Base-by-base conservation (phyloP, 2,797 vertebrate species). In the Lithobates sylvaticus region DNA sequence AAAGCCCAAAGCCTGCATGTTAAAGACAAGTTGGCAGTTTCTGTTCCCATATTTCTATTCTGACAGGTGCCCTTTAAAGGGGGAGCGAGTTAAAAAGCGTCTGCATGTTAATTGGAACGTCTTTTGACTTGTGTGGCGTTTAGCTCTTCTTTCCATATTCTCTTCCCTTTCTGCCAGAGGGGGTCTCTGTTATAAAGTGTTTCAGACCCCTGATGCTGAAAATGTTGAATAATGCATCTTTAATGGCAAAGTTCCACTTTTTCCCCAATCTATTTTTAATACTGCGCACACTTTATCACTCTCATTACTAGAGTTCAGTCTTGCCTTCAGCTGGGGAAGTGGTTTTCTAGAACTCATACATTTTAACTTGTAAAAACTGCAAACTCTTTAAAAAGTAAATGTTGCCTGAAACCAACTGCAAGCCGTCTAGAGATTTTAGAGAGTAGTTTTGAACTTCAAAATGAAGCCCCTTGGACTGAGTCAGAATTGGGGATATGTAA, bases 261-360 rank as follows among this genome's bases (percentile, higher is more conserved):
- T 32, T 23, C 75, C 75, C 54, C 50, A 3, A 42, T 78, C 21
- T 78, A 65, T 78, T 39, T 78, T 65, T 78, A 78, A 78, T 78
- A n/a, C 34, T 7, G 21, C 3, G 13, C 32, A 21, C 64, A 26
- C 36, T 78, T 78, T 39, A 26, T 67, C 76, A 10, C 23, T 5
- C 39, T 78, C 61, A 26, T 78, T 78, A 65, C 5, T 15, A 39
- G 61, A 26, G 58, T 34, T 65, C 64, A 58, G 61, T 26, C 10
- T 64, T 42, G 29, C 58, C 58, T 78, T 78, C 58, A 26, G 58
- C 76, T 4, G 42, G 23, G 58, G 32, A 42, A 42, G 21, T 10
- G 54, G 27, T 64, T 34, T 36, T 64, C 47, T 32, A 26, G 54
- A 6, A 21, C 36, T 65, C 36, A 26, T 42, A 27, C 34, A 32